phyloP scores from a whole-genome alignment of 2,113 vertebrate species.

The Callithrix jacchus region DNA sequence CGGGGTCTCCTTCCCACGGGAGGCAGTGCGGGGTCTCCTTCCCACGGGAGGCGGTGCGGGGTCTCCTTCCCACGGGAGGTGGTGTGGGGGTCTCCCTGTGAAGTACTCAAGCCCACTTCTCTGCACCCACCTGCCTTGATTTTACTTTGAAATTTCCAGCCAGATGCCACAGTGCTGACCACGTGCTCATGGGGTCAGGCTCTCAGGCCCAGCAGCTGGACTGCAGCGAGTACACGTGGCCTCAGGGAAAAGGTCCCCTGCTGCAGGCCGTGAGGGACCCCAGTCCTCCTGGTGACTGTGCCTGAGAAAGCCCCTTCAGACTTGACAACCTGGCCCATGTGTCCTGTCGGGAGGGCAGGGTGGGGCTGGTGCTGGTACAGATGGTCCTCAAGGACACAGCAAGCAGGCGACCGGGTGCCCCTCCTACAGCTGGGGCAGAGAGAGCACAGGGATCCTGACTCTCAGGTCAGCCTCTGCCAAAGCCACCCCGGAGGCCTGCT shows the following conservation, averaged over 20 bases:
- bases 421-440: neutral
- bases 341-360: neutral
- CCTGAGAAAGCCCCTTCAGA: accelerated
- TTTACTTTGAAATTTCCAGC: neutral
- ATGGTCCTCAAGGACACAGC: neutral
- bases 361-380: accelerated
- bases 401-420: accelerated
- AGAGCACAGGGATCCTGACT: neutral
- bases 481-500: accelerated
- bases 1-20: neutral
- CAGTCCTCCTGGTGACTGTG: accelerated
- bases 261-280: accelerated
- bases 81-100: accelerated
- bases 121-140: accelerated
- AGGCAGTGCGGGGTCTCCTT: too few species aligned
- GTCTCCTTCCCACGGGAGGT: neutral
- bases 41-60: accelerated
- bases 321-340: neutral
- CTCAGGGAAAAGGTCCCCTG: accelerated
- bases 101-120: accelerated
- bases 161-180: accelerated
- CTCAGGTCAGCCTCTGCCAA: neutral
- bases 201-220: too few species aligned
- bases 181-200: accelerated
- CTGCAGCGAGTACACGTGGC: accelerated